Base-by-base conservation (phyloP, 2,888 invertebrate genomes). In the Cantharis rufa region DNA sequence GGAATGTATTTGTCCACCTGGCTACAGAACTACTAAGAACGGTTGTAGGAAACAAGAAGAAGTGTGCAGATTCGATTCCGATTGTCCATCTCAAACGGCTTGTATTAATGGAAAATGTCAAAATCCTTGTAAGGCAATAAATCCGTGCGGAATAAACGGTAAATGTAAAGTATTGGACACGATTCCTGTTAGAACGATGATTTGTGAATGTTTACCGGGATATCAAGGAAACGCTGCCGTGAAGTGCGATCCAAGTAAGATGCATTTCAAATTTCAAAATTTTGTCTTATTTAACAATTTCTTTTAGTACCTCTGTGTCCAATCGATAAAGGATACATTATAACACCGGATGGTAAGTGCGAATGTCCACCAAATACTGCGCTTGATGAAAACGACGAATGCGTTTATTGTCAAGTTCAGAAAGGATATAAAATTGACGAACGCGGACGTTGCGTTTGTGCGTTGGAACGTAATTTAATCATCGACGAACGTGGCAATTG, bases 141-240 rank as follows among this genome's bases (percentile, higher is more conserved):
- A 92, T 82, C 96, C 96, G 0, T 97, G 97, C 84, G 96, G 95
- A 9, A 90, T 91, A 1, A 95, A 96, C 84, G 93, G 96, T 0
- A 90, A 92, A 76, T 96, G 96, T 85, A 92, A 91, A 78, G 93
- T 95, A 2, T 88, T 95, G 32, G 94, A 96, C 85, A 96, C 96
- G 0, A 89, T 92, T 70, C 96, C 96, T 10, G 94, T 97, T 0
- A 91, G 95, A 85, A 96, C 96, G 10, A 95, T 97, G 94, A 92
- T 95, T 79, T 97, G 97, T 85, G 94, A 95, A 87, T 97, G 97
- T 86, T 86, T 94, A 66, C 94, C 94, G 48, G 96, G 96, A 78
- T 96, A 94, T 86, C 93, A 93, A 88, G 97, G 97, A 86, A 95
- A 96, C 86, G 96, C 97, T 16, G 93, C 95, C 10, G 90, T 94